Evolutionary conservation across 1,140 invertebrate genomes (phyloP).

Genomic region (Nephila pilipes): DNA sequence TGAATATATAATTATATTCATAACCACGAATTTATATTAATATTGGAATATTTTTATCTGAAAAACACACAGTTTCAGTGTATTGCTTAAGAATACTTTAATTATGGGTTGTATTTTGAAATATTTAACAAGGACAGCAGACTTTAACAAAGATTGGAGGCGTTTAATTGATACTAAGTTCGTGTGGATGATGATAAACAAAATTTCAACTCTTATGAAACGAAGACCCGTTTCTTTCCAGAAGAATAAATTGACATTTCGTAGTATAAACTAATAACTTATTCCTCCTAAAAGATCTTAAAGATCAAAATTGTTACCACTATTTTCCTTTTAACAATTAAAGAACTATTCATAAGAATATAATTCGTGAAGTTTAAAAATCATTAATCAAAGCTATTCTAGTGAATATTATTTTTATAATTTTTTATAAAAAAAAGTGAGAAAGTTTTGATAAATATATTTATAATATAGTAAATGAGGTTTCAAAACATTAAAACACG

Average conservation of each 20-base stretch:
- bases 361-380: background rate
- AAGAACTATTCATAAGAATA: background rate
- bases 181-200: background rate
- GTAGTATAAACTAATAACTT: background rate
- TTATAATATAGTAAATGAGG: background rate
- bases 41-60: no score
- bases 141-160: no score
- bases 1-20: no score
- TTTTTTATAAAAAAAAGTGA: no score
- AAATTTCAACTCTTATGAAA: background rate
- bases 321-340: background rate
- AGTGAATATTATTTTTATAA: background rate
- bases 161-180: background rate
- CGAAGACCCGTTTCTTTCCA: background rate
- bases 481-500: background rate
- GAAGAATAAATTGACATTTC: background rate
- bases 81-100: no score
- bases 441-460: background rate
- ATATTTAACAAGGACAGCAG: no score
- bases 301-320: background rate
- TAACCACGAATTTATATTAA: no score
- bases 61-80: no score
- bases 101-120: no score
- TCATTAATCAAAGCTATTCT: background rate
- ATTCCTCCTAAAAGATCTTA: background rate